Evolutionary conservation across 2,113 vertebrate species (phyloP).

Genomic region (Porphyrio hochstetteri): DNA sequence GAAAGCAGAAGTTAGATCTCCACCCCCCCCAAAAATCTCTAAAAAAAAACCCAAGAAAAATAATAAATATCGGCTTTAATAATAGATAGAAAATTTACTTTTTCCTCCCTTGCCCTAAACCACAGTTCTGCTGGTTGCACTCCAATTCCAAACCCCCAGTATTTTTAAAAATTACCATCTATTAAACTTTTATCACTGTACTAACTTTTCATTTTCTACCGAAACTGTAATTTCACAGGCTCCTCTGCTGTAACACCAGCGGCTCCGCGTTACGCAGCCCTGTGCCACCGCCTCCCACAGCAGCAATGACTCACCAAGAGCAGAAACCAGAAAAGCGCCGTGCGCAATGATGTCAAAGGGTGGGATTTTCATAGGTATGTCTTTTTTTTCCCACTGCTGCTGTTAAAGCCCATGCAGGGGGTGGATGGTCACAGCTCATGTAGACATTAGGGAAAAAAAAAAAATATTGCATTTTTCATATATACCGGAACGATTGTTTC

Average conservation of each 20-base stretch:
- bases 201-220: too few relatives aligned
- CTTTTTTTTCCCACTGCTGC: background rate
- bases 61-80: too few relatives aligned
- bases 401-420: background rate
- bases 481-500: background rate
- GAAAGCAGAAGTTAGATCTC: background rate
- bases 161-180: background rate
- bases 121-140: background rate
- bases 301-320: background rate
- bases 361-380: background rate
- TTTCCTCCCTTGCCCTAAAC: background rate
- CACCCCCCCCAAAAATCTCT: too few relatives aligned
- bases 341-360: too few relatives aligned
- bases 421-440: accelerated
- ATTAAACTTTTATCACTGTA: too few relatives aligned
- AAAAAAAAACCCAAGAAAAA: too few relatives aligned
- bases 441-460: background rate
- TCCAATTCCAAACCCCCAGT: background rate
- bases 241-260: background rate
- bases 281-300: background rate
- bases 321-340: background rate
- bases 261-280: background rate
- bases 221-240: background rate
- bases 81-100: background rate
- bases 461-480: background rate